Percentiles rank a stretch among this genome's conserved stretches.
These are phyloP conservation scores for Thymallus thymallus DNA, from an alignment of 2,113 vertebrate genomes.

Conservation along the genomic window DNA sequence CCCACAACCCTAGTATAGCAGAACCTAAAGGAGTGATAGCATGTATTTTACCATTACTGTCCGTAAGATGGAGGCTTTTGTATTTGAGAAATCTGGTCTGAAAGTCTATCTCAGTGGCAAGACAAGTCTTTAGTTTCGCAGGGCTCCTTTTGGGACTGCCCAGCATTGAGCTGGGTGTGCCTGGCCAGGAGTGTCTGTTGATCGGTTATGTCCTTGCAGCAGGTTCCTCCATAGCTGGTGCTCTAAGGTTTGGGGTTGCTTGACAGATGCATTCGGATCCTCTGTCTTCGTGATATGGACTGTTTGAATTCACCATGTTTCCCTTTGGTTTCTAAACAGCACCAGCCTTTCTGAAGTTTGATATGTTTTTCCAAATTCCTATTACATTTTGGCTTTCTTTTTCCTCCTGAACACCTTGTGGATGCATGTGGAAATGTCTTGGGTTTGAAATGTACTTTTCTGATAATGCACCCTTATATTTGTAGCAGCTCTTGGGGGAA, in stretches of 20 bases:
- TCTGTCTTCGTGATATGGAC: no score
- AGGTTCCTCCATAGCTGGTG: neutral
- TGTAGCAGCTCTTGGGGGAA: constrained; percentile 18
- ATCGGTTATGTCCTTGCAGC: neutral
- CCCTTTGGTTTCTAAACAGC: constrained; percentile 32
- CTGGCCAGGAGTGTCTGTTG: neutral
- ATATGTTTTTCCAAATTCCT: neutral
- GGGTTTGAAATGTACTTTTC: constrained; percentile 5
- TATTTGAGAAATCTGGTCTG: constrained; percentile 48
- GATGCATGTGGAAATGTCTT: neutral
- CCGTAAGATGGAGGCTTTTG: neutral
- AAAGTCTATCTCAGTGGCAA: constrained; percentile 8
- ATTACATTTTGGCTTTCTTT: constrained; percentile 43
- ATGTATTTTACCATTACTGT: constrained; percentile 20
- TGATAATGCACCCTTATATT: constrained; percentile 48
- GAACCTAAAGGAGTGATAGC: neutral
- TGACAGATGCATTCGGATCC: neutral
- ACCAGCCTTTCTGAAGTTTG: neutral
- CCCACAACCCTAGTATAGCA: neutral
- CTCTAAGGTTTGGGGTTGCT: neutral
- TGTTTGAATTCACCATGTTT: neutral
- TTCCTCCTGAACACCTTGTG: constrained; percentile 11
- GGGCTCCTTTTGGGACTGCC: neutral
- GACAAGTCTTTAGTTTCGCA: neutral
- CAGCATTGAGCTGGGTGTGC: neutral